A percentile compares a stretch with the other conserved stretches of the same genome.
These are phyloP conservation scores for Podargus strigoides DNA, from an alignment of 2,797 vertebrate genomes.

Conservation along the genomic window DNA sequence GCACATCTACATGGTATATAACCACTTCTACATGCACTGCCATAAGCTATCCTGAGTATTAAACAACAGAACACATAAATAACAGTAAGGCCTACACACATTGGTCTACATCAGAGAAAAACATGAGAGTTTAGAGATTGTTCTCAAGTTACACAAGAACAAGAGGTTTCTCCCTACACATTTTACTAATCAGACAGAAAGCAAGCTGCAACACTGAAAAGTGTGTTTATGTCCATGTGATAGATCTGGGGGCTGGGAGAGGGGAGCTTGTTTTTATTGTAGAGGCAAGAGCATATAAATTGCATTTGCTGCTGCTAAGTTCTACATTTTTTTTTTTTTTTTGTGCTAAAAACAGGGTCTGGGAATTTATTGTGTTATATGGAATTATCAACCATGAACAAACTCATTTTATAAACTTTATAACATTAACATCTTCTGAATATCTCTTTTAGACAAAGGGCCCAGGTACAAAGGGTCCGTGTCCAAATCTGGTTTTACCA, in stretches of 20 bases:
- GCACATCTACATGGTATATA: accelerated
- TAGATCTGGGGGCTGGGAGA: not conserved
- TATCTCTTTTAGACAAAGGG: not conserved
- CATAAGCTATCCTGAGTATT: not conserved
- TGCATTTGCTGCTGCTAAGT: not conserved
- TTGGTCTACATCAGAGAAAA: not conserved
- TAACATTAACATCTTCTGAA: not conserved
- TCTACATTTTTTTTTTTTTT: too few relatives aligned
- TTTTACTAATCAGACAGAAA: not conserved
- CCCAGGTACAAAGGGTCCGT: not conserved
- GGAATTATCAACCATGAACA: not conserved
- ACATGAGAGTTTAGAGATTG: not conserved
- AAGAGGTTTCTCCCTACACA: not conserved
- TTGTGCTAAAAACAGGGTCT: not conserved
- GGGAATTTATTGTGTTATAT: not conserved
- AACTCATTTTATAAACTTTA: not conserved
- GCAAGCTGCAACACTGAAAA: not conserved
- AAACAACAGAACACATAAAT: not conserved
- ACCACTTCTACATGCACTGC: not conserved
- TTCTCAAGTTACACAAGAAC: not conserved
- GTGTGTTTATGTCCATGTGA: not conserved
- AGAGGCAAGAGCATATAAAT: not conserved
- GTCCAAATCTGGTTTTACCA: not conserved
- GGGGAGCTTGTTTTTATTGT: not conserved
- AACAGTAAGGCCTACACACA: not conserved